Percentiles rank a stretch among this genome's conserved stretches.
Conservation (phyloP, 2,113 vertebrate species). For the Bubo blakistoni region DNA sequence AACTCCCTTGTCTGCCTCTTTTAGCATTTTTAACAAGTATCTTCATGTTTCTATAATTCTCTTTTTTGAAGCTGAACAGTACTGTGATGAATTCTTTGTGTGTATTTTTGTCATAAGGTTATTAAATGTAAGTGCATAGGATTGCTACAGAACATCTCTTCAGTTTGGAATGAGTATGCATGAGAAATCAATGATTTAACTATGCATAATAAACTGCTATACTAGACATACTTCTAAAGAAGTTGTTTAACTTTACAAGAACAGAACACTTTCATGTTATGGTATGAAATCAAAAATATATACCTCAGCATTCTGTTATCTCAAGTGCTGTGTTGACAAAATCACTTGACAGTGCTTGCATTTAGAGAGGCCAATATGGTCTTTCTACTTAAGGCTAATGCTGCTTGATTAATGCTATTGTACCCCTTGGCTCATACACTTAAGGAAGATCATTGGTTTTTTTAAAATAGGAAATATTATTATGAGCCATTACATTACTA, state of each 20-base stretch:
- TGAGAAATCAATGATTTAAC: not conserved
- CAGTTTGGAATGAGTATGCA: not conserved
- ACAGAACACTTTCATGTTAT: not conserved
- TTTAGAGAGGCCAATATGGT: not conserved
- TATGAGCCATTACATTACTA: not conserved
- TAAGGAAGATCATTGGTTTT: not conserved
- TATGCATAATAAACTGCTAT: not conserved
- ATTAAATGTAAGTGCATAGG: not conserved
- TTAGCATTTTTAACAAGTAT: not conserved
- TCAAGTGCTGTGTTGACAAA: not conserved
- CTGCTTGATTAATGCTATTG: not conserved
- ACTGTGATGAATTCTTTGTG: not conserved
- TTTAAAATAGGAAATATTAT: not conserved
- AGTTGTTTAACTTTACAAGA: not conserved
- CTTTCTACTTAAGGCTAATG: not conserved
- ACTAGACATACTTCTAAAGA: not conserved
- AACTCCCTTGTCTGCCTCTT: not conserved
- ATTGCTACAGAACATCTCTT: not conserved
- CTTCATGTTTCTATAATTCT: not conserved
- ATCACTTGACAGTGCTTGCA: not conserved
- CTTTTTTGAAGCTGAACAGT: not conserved
- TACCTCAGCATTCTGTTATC: not conserved
- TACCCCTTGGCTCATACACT: not conserved
- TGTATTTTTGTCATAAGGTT: not conserved
- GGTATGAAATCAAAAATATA: not conserved